Evolutionary conservation across 2,113 vertebrate genomes (phyloP), one percentile per base, ranked within the genome.

Genomic region (Gobiocypris rarus): DNA sequence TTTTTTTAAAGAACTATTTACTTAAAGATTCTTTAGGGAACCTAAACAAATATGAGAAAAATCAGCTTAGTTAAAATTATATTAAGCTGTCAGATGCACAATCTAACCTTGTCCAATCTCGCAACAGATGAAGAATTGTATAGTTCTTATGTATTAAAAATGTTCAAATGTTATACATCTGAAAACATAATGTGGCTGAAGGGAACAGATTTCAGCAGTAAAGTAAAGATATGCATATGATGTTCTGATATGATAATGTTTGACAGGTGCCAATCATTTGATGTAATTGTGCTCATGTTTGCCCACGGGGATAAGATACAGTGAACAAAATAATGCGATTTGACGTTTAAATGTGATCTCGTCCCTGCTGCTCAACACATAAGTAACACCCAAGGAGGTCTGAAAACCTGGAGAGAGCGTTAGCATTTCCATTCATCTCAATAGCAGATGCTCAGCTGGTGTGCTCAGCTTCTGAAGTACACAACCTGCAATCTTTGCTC

Each of bases 341-440:
- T 31, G 15, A 83, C 59, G 74, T 58, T 71, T 86, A 84, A 83
- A 75, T 61, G 52, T 83, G 58, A 83, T 75, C 31, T 74, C n/a
- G 17, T 75, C 31, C 41, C 48, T 73, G 54, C 75, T 75, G 75
- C 48, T 50, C 14, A 75, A 19, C 73, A 52, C 24, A 52, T 75
- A 52, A 52, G 45, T 75, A 52, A 19, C 45, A 52, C 45, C 71
- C 3, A 26, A 52, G 73, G 73, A 75, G 73, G 73, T 75, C 73
- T 52, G 26, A 52, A 52, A 52, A 75, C 73, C 73, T 75, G 73
- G 73, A 52, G 48, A 52, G 48, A 50, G 26, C 0, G 26, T 52
- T 75, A 75, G 45, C 73, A 52, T 75, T 52, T 50, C 43, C 45
- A 75, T 75, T 75, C 4, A 75, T 75, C 73, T 75, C 48, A 75